phyloP scores from a whole-genome alignment of 2,797 vertebrate species.

The Paedocypris micromegethes region DNA sequence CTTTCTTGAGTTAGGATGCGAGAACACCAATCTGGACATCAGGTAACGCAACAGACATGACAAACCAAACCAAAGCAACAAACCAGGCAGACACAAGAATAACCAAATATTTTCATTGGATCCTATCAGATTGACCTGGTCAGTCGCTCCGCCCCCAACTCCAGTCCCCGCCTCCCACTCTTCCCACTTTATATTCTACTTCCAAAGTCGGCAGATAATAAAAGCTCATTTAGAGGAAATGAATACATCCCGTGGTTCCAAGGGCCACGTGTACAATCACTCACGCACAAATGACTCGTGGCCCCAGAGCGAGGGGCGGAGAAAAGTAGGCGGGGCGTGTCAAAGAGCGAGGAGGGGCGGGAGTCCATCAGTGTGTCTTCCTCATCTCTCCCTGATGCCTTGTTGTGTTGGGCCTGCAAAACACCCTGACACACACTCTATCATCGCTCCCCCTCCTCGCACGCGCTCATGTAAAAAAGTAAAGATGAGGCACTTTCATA shows the following conservation, averaged over 20 bases:
- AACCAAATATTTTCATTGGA: no score
- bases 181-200: conserved; percentile 1
- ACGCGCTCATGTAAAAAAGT: conserved; percentile 32
- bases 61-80: no score
- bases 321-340: conserved; percentile 18
- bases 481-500: conserved; percentile 42
- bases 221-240: conserved; percentile 56
- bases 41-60: no score
- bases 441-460: conserved; percentile 24
- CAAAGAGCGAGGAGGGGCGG: conserved; percentile 19
- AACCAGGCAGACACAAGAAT: no score
- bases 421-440: conserved; percentile 34
- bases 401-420: conserved; percentile 27
- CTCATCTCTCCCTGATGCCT: conserved; percentile 24
- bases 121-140: no score
- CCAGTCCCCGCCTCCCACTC: not conserved
- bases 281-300: conserved; percentile 55
- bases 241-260: conserved; percentile 54
- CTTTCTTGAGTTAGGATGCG: no score
- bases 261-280: conserved; percentile 42
- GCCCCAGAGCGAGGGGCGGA: conserved; percentile 34
- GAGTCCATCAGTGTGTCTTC: conserved; percentile 24
- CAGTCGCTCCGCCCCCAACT: not conserved
- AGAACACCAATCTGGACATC: no score
- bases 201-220: conserved; percentile 39